Percentiles rank a stretch among this genome's conserved stretches.
These are phyloP conservation scores for Aricia artaxerxes DNA, from an alignment of 2,888 invertebrate genomes.

Conservation along the genomic window DNA sequence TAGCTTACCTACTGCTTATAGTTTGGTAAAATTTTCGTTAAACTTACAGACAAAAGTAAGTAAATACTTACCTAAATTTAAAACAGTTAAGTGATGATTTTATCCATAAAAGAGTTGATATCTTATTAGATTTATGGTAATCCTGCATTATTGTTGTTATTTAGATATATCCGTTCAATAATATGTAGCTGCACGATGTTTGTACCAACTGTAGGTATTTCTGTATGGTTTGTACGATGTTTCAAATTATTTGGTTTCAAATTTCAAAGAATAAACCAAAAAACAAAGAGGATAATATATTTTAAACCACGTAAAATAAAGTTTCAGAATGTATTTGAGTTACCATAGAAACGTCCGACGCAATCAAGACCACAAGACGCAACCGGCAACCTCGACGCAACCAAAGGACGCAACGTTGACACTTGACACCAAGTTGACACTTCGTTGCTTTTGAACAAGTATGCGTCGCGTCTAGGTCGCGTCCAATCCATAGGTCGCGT, in stretches of 20 bases:
- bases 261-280: neutral
- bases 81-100: constrained; percentile 63
- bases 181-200: too few species aligned
- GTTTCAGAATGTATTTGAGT: neutral
- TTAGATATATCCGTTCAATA: neutral
- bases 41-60: neutral
- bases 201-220: neutral
- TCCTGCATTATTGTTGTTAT: constrained; percentile 54
- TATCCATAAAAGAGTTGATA: constrained; percentile 74
- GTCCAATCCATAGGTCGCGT: too few species aligned
- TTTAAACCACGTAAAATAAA: too few species aligned
- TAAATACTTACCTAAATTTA: constrained; percentile 56
- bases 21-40: neutral
- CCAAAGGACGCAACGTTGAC: too few species aligned
- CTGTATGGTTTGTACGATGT: neutral
- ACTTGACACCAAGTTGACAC: too few species aligned
- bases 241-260: neutral
- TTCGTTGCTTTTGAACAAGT: too few species aligned
- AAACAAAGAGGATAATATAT: neutral
- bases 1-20: neutral
- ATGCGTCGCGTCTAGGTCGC: too few species aligned
- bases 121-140: constrained; percentile 62
- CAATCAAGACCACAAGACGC: too few species aligned
- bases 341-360: neutral
- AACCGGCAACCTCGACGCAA: too few species aligned